phyloP scores from a whole-genome alignment of 2,888 invertebrate genomes.

The Mesopsocus fuscifrons region DNA sequence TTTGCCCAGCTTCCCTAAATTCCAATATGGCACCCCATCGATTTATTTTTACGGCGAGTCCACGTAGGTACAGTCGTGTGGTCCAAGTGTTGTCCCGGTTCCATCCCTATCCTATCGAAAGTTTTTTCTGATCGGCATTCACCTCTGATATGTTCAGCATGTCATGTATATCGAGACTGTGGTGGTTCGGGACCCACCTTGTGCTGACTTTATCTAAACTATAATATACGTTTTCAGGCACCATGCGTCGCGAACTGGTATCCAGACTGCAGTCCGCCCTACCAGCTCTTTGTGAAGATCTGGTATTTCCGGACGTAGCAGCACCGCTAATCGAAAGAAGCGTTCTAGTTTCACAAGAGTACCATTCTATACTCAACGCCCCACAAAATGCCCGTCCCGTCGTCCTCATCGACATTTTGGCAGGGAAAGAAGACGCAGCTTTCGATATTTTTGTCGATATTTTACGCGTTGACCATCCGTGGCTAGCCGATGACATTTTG shows the following conservation, averaged over 20 bases:
- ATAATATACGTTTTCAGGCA: no score
- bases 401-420: not conserved
- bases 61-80: no score
- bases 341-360: not conserved
- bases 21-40: no score
- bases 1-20: no score
- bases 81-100: no score
- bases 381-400: not conserved
- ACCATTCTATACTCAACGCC: not conserved
- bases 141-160: no score
- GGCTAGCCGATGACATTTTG: not conserved
- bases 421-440: not conserved
- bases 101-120: no score
- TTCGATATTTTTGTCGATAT: not conserved
- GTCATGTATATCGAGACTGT: no score
- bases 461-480: not conserved
- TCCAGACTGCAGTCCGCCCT: not conserved
- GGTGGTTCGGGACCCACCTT: no score
- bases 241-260: not conserved
- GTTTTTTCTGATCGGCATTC: no score
- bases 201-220: no score
- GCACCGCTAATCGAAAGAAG: not conserved
- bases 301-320: not conserved
- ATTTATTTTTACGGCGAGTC: no score
- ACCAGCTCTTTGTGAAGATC: not conserved